Conservation (phyloP, 2,797 vertebrate genomes). For the Thaleichthys pacificus region DNA sequence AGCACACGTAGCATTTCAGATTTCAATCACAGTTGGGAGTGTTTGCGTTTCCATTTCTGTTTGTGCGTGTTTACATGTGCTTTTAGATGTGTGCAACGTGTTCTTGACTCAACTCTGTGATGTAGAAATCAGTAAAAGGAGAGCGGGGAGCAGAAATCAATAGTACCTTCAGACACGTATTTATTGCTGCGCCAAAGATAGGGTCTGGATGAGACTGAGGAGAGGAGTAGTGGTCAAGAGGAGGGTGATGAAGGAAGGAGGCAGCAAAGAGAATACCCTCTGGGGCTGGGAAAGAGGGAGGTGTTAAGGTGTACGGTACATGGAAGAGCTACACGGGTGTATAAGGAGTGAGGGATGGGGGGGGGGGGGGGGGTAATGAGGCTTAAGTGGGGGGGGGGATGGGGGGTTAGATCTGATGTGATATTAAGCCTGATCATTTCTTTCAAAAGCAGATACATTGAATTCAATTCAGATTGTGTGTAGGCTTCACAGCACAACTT, state of each 20-base stretch:
- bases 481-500: not conserved
- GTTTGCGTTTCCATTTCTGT: too few species aligned
- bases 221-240: not conserved
- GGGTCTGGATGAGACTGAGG: slow-evolving; percentile 47
- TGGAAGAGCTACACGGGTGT: too few species aligned
- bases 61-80: not conserved
- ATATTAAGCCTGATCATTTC: too few species aligned
- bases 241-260: too few species aligned
- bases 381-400: too few species aligned
- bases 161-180: slow-evolving; percentile 66
- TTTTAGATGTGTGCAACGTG: slow-evolving; percentile 18
- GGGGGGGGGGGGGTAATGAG: not conserved
- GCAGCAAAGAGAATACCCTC: not conserved
- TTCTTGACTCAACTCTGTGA: slow-evolving; percentile 38
- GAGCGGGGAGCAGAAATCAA: slow-evolving; percentile 63
- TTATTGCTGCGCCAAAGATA: slow-evolving; percentile 72
- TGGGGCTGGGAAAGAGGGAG: slow-evolving; percentile 3
- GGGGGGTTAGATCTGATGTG: not conserved
- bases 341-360: not conserved
- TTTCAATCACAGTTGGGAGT: too few species aligned
- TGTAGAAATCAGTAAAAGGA: slow-evolving; percentile 55
- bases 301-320: not conserved
- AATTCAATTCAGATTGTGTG: not conserved
- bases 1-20: too few species aligned
- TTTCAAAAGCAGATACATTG: too few species aligned